Conservation (phyloP, 1,140 invertebrate genomes). For the Probaryconus sp. region DNA sequence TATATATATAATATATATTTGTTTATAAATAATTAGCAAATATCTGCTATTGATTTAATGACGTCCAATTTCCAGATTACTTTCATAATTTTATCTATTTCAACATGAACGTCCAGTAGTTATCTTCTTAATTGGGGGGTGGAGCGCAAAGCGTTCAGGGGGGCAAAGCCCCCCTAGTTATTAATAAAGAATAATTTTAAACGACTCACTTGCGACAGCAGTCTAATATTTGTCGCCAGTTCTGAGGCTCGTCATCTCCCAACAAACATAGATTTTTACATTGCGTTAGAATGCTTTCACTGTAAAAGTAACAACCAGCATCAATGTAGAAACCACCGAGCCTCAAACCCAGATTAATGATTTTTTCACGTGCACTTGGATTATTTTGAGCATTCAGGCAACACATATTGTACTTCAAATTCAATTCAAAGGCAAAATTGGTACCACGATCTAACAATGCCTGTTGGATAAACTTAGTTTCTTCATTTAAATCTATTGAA, state of each 20-base stretch:
- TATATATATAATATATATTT: too few relatives aligned
- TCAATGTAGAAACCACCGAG: slow-evolving; percentile 90
- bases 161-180: too few relatives aligned
- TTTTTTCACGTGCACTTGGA: slow-evolving; percentile 53
- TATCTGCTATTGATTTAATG: too few relatives aligned
- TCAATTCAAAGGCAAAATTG: slow-evolving; percentile 79
- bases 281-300: slow-evolving; percentile 83
- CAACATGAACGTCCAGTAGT: too few relatives aligned
- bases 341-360: slow-evolving; percentile 80
- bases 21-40: too few relatives aligned
- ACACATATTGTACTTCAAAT: slow-evolving; percentile 75
- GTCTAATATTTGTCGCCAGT: slow-evolving; percentile 81
- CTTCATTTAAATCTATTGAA: too few relatives aligned
- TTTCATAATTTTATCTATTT: too few relatives aligned
- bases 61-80: too few relatives aligned
- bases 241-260: slow-evolving; percentile 75
- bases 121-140: too few relatives aligned
- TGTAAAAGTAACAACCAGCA: slow-evolving; percentile 89
- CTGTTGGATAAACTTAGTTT: too few relatives aligned
- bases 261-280: slow-evolving; percentile 81
- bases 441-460: slow-evolving; percentile 82
- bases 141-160: too few relatives aligned
- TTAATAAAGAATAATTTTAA: too few relatives aligned
- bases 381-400: slow-evolving; percentile 62
- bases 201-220: slow-evolving; percentile 86